These are phyloP conservation scores for Hippolais icterina DNA, from an alignment of 2,113 vertebrate genomes.

Conservation along the genomic window DNA sequence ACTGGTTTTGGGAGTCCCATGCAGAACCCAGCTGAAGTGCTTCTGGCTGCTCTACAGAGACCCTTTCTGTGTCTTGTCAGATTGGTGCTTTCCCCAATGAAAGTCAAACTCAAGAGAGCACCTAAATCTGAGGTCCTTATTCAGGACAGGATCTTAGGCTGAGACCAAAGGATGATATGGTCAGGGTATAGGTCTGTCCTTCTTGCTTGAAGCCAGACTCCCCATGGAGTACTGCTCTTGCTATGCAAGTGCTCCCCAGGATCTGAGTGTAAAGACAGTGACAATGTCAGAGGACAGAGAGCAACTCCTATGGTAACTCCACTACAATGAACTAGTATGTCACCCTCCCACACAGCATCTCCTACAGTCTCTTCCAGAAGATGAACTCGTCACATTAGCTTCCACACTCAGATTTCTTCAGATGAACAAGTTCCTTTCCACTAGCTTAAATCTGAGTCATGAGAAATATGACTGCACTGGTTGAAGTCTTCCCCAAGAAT, in stretches of 20 bases:
- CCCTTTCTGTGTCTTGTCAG: neutral
- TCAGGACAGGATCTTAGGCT: neutral
- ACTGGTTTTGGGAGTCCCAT: neutral
- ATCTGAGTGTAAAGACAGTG: neutral
- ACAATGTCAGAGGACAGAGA: neutral
- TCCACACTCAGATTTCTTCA: neutral
- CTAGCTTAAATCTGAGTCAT: neutral
- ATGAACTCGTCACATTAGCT: fast-evolving
- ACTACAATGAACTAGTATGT: neutral
- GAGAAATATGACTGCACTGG: neutral
- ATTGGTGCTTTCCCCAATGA: neutral
- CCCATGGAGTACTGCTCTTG: neutral
- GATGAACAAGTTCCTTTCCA: neutral
- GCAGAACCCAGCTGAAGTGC: neutral
- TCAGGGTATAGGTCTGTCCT: neutral
- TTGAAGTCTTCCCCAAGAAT: neutral
- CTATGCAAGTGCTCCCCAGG: neutral
- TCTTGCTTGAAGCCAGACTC: neutral
- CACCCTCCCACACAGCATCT: neutral
- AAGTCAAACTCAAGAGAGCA: neutral
- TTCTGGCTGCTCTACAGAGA: neutral
- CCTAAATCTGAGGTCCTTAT: neutral
- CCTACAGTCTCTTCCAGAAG: neutral
- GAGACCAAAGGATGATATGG: neutral
- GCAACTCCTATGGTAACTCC: neutral